Conservation (phyloP, 1,140 invertebrate genomes). For the Cydia pomonella region DNA sequence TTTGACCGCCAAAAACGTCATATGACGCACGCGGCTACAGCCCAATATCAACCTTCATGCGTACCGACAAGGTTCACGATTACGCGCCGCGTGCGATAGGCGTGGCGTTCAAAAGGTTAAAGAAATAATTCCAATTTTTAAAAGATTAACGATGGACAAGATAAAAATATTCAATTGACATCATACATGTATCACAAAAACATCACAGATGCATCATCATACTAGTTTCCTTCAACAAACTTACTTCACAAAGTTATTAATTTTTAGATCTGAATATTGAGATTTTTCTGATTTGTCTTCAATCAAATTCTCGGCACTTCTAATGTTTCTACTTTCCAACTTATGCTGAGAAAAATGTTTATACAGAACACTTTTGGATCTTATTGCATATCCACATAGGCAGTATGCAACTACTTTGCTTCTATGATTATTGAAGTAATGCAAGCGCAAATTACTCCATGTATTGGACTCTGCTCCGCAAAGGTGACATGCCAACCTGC, state of each 20-base stretch:
- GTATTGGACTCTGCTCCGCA: conserved; percentile 58
- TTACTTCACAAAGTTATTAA: conserved; percentile 68
- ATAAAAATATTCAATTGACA: too few relatives aligned
- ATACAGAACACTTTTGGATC: conserved; percentile 69
- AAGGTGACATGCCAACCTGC: conserved; percentile 60
- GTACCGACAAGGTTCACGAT: too few relatives aligned
- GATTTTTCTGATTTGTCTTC: conserved; percentile 49
- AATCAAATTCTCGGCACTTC: conserved; percentile 43
- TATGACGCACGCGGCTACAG: too few relatives aligned
- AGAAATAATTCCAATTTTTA: too few relatives aligned
- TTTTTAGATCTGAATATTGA: conserved; percentile 59
- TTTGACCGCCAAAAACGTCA: too few relatives aligned
- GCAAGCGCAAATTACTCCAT: conserved; percentile 57
- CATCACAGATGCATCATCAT: too few relatives aligned
- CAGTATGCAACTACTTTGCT: conserved; percentile 58
- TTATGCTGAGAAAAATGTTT: conserved; percentile 71
- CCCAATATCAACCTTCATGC: too few relatives aligned
- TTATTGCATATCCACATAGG: conserved; percentile 63
- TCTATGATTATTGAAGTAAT: conserved; percentile 60
- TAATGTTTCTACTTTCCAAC: conserved; percentile 57
- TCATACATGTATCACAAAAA: too few relatives aligned
- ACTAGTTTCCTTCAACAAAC: conserved; percentile 17
- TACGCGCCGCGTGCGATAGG: too few relatives aligned
- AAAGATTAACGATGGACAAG: too few relatives aligned
- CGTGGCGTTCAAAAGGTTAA: too few relatives aligned